Evolutionary conservation across 2,113 vertebrate genomes (phyloP).

Genomic region (Apodemus sylvaticus): DNA sequence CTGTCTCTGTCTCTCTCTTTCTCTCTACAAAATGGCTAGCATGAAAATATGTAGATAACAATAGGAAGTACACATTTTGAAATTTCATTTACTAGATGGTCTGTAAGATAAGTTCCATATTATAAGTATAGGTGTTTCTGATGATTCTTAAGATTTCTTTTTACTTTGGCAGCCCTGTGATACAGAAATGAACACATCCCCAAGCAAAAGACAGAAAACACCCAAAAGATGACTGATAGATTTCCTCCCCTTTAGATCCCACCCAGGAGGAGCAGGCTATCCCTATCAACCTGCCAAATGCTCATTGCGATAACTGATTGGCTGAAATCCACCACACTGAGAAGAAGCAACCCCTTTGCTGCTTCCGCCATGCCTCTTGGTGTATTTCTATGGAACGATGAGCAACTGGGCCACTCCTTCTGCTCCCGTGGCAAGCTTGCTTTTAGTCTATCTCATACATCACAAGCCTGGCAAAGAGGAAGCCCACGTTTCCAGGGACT

Average conservation of each 20-base stretch:
- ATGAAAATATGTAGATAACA: neutral
- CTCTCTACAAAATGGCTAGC: neutral
- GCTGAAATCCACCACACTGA: neutral
- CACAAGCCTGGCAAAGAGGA: neutral
- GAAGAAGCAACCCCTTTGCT: neutral
- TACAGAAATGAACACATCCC: neutral
- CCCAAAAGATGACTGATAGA: neutral
- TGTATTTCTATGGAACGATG: neutral
- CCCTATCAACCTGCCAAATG: neutral
- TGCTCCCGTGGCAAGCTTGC: neutral
- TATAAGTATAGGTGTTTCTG: neutral
- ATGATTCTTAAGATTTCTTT: neutral
- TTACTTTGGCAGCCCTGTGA: neutral
- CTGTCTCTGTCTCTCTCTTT: neutral
- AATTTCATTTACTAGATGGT: neutral
- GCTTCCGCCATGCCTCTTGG: neutral
- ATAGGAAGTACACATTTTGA: neutral
- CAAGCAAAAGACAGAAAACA: neutral
- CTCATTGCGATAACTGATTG: neutral
- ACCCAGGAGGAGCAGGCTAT: neutral
- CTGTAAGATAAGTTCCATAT: neutral
- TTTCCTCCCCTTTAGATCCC: constrained; percentile 42
- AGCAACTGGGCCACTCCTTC: neutral
- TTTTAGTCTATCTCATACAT: neutral
- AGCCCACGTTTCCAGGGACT: neutral